Evolutionary conservation across 2,888 invertebrate species (phyloP), one percentile per base, ranked within the genome.

Genomic region (Pterostichus niger): DNA sequence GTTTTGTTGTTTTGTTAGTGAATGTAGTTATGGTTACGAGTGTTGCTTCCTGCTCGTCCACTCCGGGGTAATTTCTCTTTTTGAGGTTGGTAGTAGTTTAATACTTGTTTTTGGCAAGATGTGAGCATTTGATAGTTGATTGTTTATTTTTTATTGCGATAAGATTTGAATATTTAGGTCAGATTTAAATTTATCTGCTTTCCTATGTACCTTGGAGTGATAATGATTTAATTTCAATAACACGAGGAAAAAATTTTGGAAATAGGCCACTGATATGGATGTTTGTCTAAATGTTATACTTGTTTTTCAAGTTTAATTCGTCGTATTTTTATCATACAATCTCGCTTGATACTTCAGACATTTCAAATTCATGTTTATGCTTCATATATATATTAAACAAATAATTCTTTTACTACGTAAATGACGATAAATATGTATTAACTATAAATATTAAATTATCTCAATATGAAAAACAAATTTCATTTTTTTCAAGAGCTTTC

Each of bases 161-260:
- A 52, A 52, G 61, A 13, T 31, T 61, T 13, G 13, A 7, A 15
- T 31, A 68, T 33, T 35, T 68, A 35, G 68, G 68, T 68, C 68
- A 68, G 11, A 35, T 68, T 68, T 33, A 68, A 68, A 35, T 13
- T 68, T 68, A 68, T 40, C 40, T 40, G 40, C 5, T 40, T 40
- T 40, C 40, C 6, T 40, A 40, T 40, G 13, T 40, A 68, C 68
- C 68, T 68, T 68, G 15, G n/a, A 44, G 40, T 71, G 71, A 44
- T 71, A 68, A 68, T 68, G 68, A 71, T 71, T 71, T 71, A 11
- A 17, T 71, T 71, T 71, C 71, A 71, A 44, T 71, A 71, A 10
- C 71, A 71, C 40, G 68, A 46, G 46, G 71, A 71, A 71, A 71
- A 71, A 71, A 56, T 13, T 71, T 17, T 17, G 1, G n/a, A 71